Evolutionary conservation across 2,797 vertebrate species (phyloP).

Genomic region (Mallotus villosus): DNA sequence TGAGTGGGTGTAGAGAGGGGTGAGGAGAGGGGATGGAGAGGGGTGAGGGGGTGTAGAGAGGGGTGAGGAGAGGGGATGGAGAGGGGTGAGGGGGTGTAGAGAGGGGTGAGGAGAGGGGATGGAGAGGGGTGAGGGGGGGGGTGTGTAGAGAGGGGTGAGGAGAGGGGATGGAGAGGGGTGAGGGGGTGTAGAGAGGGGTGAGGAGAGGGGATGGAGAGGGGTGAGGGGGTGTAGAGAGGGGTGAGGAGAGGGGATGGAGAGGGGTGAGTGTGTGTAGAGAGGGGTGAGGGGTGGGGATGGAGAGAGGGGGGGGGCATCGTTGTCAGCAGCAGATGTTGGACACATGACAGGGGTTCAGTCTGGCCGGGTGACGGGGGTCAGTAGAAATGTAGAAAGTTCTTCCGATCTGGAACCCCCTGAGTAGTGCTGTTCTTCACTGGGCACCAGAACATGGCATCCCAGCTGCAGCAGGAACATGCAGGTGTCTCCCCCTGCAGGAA

Average conservation of each 20-base stretch:
- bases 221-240: not conserved
- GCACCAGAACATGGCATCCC: too few relatives aligned
- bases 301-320: slow-evolving; percentile 12
- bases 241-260: not conserved
- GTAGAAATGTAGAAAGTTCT: too few relatives aligned
- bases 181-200: not conserved
- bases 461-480: too few relatives aligned
- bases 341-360: too few relatives aligned
- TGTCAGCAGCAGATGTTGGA: slow-evolving; percentile 40
- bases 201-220: not conserved
- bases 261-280: not conserved
- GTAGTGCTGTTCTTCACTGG: not conserved
- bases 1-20: not conserved
- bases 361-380: too few relatives aligned
- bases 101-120: too few relatives aligned
- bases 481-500: too few relatives aligned
- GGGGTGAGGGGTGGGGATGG: slow-evolving; percentile 19
- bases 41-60: not conserved
- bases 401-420: not conserved
- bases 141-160: not conserved
- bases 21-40: too few relatives aligned
- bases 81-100: not conserved
- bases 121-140: not conserved
- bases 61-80: too few relatives aligned
- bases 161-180: not conserved